A percentile compares a stretch with the other conserved stretches of the same genome.
phyloP scores from a whole-genome alignment of 2,797 vertebrate genomes.

The Cuniculus paca region DNA sequence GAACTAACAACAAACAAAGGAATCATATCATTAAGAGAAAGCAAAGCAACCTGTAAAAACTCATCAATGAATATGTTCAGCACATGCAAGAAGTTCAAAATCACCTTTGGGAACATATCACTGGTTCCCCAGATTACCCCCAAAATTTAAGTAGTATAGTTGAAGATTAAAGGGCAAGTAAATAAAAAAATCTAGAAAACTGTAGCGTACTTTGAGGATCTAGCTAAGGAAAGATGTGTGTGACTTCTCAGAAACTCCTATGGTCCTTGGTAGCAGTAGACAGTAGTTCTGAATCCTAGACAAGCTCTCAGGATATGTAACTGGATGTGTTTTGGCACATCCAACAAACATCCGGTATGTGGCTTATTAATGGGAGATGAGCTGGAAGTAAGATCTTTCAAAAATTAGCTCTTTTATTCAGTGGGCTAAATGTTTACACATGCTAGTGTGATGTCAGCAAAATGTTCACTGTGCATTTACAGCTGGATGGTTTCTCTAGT shows the following conservation, averaged over 20 bases:
- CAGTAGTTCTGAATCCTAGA: neutral
- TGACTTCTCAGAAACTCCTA: neutral
- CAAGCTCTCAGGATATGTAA: neutral
- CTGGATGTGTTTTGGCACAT: neutral
- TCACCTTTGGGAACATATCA: neutral
- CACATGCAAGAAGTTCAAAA: neutral
- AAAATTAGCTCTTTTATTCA: constrained; percentile 7
- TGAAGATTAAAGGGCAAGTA: neutral
- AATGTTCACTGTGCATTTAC: neutral
- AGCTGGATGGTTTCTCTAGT: neutral
- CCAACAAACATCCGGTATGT: neutral
- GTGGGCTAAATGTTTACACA: neutral
- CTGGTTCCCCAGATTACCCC: neutral
- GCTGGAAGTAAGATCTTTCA: neutral
- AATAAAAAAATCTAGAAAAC: neutral
- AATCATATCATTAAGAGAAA: neutral
- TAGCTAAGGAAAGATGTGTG: neutral
- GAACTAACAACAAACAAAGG: neutral
- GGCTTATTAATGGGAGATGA: neutral
- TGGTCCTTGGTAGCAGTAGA: neutral
- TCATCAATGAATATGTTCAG: neutral
- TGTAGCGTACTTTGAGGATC: neutral
- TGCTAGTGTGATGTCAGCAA: neutral
- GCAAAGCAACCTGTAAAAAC: neutral
- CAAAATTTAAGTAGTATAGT: neutral